Evolutionary conservation across 1,140 invertebrate genomes (phyloP).

Genomic region (Venustaconcha ellipsiformis): DNA sequence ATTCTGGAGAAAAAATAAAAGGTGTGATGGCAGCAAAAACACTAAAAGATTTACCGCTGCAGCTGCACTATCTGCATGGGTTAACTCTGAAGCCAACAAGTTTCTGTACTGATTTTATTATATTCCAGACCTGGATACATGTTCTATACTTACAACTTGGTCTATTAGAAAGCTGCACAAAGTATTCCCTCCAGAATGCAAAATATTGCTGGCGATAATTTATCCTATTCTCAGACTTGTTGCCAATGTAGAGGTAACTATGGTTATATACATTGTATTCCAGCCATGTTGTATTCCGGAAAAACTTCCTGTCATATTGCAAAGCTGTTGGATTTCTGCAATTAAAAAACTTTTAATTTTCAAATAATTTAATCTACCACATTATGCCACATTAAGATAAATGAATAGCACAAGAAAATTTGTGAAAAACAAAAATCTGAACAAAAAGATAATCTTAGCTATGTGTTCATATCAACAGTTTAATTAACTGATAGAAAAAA

Average conservation of each 20-base stretch:
- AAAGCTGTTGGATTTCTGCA: conserved; percentile 50
- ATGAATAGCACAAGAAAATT: no score
- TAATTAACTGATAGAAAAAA: no score
- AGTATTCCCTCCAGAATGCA: conserved; percentile 57
- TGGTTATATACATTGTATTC: conserved; percentile 52
- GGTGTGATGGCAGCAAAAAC: no score
- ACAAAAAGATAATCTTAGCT: no score
- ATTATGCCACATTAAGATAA: no score
- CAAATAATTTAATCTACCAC: no score
- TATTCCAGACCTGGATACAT: not conserved
- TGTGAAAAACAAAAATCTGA: no score
- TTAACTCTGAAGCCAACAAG: not conserved
- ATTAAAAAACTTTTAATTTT: not conserved
- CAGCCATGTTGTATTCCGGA: conserved; percentile 46
- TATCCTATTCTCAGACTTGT: conserved; percentile 38
- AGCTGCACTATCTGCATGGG: not conserved
- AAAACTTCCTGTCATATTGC: conserved; percentile 26
- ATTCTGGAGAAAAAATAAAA: no score
- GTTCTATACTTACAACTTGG: conserved; percentile 33
- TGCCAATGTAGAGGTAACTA: conserved; percentile 49
- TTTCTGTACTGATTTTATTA: not conserved
- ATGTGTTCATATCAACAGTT: no score
- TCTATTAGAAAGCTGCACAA: conserved; percentile 43
- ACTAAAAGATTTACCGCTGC: not conserved
- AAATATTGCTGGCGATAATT: conserved; percentile 51